Conservation (phyloP, 2,888 invertebrate genomes). For the Craniophora ligustri region DNA sequence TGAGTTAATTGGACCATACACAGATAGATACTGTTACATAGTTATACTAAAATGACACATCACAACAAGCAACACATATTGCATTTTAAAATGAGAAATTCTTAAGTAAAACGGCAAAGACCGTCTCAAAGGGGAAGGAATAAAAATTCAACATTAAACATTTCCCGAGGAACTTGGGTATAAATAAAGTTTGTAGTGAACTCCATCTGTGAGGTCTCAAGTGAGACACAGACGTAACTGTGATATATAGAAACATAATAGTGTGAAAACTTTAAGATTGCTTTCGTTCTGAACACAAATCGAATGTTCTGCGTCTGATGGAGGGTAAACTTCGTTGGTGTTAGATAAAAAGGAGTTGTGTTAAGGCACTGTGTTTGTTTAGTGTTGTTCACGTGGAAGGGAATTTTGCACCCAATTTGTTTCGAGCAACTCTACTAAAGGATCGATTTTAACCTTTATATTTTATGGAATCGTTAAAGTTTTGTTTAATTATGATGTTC, state of each 20-base stretch:
- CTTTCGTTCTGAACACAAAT: constrained; percentile 55
- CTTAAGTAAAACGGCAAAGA: constrained; percentile 61
- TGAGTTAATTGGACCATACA: constrained; percentile 9
- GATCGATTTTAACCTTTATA: neutral
- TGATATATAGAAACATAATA: constrained; percentile 57
- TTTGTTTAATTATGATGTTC: too few species aligned
- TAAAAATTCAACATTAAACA: constrained; percentile 81
- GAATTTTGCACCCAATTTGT: constrained; percentile 37
- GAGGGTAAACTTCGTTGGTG: constrained; percentile 37
- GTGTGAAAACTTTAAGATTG: constrained; percentile 59
- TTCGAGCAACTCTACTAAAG: constrained; percentile 2
- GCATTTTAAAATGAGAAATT: constrained; percentile 69
- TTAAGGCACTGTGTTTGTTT: constrained; percentile 13
- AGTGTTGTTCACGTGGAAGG: constrained; percentile 16
- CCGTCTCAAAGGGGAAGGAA: constrained; percentile 63
- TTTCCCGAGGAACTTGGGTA: constrained; percentile 71
- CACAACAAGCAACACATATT: constrained; percentile 55
- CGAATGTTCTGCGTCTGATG: constrained; percentile 45
- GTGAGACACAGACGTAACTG: constrained; percentile 52
- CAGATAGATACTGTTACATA: neutral
- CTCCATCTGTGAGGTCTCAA: constrained; percentile 58
- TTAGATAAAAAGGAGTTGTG: constrained; percentile 33
- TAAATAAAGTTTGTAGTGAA: constrained; percentile 74
- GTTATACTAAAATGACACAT: constrained; percentile 35
- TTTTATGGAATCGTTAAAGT: neutral